phyloP scores from a whole-genome alignment of 2,113 vertebrate species.

The Elaphurus davidianus region DNA sequence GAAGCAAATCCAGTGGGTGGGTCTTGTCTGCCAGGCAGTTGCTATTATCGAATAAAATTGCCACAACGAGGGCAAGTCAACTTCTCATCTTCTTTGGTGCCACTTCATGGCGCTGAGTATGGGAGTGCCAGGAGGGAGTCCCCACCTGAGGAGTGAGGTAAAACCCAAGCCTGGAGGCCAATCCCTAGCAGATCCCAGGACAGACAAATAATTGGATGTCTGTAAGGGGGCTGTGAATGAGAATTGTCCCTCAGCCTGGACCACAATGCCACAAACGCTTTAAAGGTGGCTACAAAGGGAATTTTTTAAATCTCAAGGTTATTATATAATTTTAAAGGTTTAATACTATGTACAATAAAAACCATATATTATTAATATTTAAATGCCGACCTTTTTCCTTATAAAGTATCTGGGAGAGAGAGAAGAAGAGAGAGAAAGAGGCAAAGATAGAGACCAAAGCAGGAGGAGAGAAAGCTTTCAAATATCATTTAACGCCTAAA shows the following conservation, averaged over 20 bases:
- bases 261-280: not conserved
- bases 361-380: constrained; percentile 56
- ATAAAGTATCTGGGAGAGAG: not conserved
- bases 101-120: not conserved
- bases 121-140: not conserved
- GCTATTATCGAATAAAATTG: not conserved
- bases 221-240: not conserved
- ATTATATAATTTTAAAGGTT: constrained; percentile 30
- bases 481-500: constrained; percentile 65
- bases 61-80: not conserved
- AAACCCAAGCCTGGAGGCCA: not conserved
- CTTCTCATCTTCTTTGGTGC: not conserved
- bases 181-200: not conserved
- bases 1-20: not conserved
- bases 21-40: not conserved
- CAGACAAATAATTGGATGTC: not conserved
- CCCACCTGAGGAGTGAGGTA: not conserved
- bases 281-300: not conserved
- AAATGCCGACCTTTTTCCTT: not conserved
- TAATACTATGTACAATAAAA: constrained; percentile 32
- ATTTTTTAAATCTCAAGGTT: constrained; percentile 5
- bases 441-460: not conserved
- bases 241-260: not conserved
- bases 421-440: not conserved
- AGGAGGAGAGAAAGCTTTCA: constrained; percentile 16